Conservation (phyloP, 1,140 invertebrate species). For the Apis florea region DNA sequence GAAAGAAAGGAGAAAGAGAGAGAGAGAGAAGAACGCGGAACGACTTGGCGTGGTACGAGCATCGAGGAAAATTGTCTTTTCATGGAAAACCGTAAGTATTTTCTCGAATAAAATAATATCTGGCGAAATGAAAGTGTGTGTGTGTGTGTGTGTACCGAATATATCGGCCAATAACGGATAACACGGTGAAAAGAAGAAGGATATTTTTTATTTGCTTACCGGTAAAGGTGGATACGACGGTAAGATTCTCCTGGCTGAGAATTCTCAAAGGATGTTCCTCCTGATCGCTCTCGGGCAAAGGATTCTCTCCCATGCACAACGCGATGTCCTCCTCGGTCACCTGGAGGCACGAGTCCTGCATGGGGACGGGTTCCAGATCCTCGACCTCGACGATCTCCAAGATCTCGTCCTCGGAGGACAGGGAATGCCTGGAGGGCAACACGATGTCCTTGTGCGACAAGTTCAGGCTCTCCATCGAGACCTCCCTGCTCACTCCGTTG, state of each 20-base stretch:
- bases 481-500: constrained; percentile 84
- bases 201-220: constrained; percentile 71
- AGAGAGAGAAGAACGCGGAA: too few species aligned
- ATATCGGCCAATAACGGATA: too few species aligned
- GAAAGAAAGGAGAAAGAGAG: neutral
- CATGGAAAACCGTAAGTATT: neutral
- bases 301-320: constrained; percentile 91
- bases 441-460: constrained; percentile 78
- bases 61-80: constrained; percentile 6
- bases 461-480: constrained; percentile 89
- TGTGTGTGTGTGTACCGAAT: too few species aligned
- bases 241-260: constrained; percentile 93
- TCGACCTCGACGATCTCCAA: constrained; percentile 91
- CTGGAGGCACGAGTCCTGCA: constrained; percentile 91
- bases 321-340: constrained; percentile 96
- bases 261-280: constrained; percentile 92
- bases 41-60: neutral
- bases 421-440: constrained; percentile 74
- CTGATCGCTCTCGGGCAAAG: constrained; percentile 86
- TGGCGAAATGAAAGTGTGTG: too few species aligned
- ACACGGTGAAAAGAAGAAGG: neutral
- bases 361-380: constrained; percentile 90
- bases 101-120: neutral
- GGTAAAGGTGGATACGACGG: constrained; percentile 92
- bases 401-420: constrained; percentile 85